Evolutionary conservation across 2,797 vertebrate species (phyloP).

Genomic region (Ctenopoma kingsleyae): DNA sequence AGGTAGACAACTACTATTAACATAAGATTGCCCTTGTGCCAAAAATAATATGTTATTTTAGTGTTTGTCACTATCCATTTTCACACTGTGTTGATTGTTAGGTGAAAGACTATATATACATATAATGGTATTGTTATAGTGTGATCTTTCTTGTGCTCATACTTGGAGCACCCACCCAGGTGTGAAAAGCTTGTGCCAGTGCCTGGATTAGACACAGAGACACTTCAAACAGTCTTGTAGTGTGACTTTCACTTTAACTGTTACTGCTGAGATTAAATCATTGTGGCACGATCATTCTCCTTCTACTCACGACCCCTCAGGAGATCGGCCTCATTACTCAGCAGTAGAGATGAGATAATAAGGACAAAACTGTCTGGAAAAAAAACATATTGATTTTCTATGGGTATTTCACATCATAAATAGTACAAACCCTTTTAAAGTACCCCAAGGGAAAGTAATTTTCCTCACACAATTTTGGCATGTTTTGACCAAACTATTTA

Average conservation of each 20-base stretch:
- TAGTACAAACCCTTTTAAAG: constrained; percentile 32
- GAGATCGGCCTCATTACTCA: constrained; percentile 58
- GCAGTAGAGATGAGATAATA: constrained; percentile 63
- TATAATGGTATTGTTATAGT: constrained; percentile 6
- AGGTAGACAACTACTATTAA: constrained; percentile 8
- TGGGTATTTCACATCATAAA: constrained; percentile 67
- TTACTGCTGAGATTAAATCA: constrained; percentile 61
- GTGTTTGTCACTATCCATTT: constrained; percentile 3
- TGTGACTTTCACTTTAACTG: constrained; percentile 56
- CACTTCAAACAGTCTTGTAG: constrained; percentile 46
- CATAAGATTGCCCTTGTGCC: constrained; percentile 6
- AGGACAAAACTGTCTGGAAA: constrained; percentile 64
- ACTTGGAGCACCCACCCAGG: constrained; percentile 15
- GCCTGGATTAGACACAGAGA: constrained; percentile 33
- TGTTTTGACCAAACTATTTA: too few species aligned
- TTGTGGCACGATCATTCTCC: constrained; percentile 47
- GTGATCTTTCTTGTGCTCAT: constrained; percentile 10
- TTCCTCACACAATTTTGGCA: constrained; percentile 34
- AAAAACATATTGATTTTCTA: constrained; percentile 64
- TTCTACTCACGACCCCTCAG: constrained; percentile 29
- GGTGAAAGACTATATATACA: neutral
- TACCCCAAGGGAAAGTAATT: constrained; percentile 60
- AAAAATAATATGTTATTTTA: constrained; percentile 13
- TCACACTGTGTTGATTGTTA: neutral
- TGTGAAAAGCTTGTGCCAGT: constrained; percentile 28